Conservation (phyloP, 1,140 invertebrate genomes). For the Lasioglossum baleicum region DNA sequence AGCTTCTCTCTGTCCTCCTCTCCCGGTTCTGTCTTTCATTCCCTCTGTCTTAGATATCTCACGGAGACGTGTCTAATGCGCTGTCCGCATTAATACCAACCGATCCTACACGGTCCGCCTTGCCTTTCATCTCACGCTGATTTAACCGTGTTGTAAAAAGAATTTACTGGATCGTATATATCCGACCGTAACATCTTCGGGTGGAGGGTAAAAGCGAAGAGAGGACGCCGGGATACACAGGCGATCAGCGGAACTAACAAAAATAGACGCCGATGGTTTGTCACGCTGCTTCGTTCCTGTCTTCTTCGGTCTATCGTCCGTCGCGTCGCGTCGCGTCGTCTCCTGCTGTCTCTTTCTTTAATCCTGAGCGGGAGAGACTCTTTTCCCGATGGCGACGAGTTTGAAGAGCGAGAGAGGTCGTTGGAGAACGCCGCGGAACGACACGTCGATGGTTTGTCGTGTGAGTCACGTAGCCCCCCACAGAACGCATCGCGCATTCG, state of each 20-base stretch:
- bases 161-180: conserved; percentile 61
- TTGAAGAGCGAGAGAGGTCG: conserved; percentile 12
- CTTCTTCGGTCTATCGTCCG: conserved; percentile 36
- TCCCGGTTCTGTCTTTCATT: conserved; percentile 5
- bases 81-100: conserved; percentile 55
- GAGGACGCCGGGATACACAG: not conserved
- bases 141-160: conserved; percentile 63
- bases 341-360: conserved; percentile 16
- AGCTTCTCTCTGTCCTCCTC: not conserved
- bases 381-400: conserved; percentile 37
- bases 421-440: conserved; percentile 11
- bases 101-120: conserved; percentile 51
- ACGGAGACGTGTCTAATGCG: conserved; percentile 60
- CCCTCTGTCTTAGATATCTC: conserved; percentile 31
- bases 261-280: conserved; percentile 58
- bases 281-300: conserved; percentile 21
- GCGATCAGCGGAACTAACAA: conserved; percentile 55
- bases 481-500: conserved; percentile 14
- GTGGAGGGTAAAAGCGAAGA: not conserved
- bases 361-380: conserved; percentile 9
- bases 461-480: conserved; percentile 45
- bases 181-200: conserved; percentile 12
- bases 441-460: conserved; percentile 52
- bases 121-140: conserved; percentile 65
- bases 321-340: conserved; percentile 8